These are phyloP conservation scores for Microtus montanus DNA, from an alignment of 2,113 vertebrate genomes.

Conservation along the genomic window DNA sequence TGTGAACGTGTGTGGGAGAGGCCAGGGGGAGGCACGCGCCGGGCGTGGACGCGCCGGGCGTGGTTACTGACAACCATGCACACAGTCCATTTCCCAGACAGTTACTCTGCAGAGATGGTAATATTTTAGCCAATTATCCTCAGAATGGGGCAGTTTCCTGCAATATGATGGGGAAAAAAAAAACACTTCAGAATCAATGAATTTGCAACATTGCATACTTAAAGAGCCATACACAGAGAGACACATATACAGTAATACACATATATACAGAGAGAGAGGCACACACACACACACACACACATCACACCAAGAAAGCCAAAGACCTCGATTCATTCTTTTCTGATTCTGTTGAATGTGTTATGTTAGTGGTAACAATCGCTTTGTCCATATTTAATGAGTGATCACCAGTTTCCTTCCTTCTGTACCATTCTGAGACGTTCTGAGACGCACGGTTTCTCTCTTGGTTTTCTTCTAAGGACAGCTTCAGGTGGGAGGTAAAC, in stretches of 20 bases:
- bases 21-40: neutral
- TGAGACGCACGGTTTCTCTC: constrained; percentile 34
- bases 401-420: constrained; percentile 2
- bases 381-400: constrained; percentile 59
- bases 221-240: neutral
- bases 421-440: constrained; percentile 11
- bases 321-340: neutral
- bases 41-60: no score
- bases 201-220: constrained; percentile 63
- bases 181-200: constrained; percentile 42
- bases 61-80: neutral
- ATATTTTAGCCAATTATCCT: constrained; percentile 41
- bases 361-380: neutral
- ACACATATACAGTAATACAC: neutral
- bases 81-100: neutral
- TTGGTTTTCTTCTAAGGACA: neutral
- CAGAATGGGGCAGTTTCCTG: constrained; percentile 33
- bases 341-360: constrained; percentile 44
- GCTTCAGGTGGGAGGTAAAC: neutral
- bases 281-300: neutral
- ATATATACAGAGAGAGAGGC: neutral
- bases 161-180: constrained; percentile 27
- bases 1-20: neutral
- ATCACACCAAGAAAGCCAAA: neutral
- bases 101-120: neutral